Evolutionary conservation across 2,113 vertebrate species (phyloP), one percentile per base, ranked within the genome.

Genomic region (Cyanoliseus patagonus): DNA sequence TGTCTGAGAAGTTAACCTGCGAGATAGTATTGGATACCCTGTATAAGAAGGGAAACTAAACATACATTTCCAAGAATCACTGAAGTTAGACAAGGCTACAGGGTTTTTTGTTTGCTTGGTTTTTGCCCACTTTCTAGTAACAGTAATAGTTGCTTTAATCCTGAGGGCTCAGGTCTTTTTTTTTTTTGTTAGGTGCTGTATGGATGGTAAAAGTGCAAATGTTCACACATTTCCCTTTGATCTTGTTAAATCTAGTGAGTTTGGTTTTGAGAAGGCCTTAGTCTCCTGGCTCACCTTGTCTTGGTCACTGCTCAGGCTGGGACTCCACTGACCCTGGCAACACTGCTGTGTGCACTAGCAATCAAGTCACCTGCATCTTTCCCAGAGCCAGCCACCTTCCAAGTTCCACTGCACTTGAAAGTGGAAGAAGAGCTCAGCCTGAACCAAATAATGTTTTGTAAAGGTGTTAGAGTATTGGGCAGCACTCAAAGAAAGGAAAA

Each of bases 311-410:
- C 53, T 80, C 59, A 17, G 37, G 37, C 47, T 75, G 4, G 0
- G 37, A 30, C 41, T 25, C 22, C 27, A 4, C 28, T 19, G 66
- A 30, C 17, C 16, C 31, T 27, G n/a, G 27, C 3, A 20, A 52
- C 49, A 17, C 5, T 9, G 15, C 20, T 39, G 22, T n/a, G 4
- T 0, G 0, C 9, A 16, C 4, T 6, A 16, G 18, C 44, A 31
- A 11, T 9, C 0, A 0, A 0, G 27, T 44, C 37, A 42, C 24
- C 28, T 4, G 4, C 2, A 1, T 14, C n/a, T 14, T 33, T 4
- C 42, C 24, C 31, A 11, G 53, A 61, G 44, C 28, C 64, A 81
- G 67, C 7, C 44, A 46, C 35, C 23, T 39, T 39, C 75, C 63
- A 44, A 3, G 63, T n/a, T 13, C 11, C 46, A 8, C n/a, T 20